phyloP scores from a whole-genome alignment of 2,113 vertebrate species.

The Hemiscyllium ocellatum region DNA sequence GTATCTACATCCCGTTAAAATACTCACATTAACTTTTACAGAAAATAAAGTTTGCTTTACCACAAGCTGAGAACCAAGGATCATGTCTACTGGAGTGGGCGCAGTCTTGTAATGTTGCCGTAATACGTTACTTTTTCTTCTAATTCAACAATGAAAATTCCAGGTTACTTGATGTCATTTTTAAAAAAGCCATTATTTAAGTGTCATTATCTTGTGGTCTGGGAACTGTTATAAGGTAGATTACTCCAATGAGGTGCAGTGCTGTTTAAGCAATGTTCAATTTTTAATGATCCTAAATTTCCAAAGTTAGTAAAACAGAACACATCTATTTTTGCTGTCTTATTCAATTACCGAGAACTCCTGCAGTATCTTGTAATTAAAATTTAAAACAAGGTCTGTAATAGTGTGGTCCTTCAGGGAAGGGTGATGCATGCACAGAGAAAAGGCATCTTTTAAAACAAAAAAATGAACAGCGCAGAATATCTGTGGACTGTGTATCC shows the following conservation, averaged over 20 bases:
- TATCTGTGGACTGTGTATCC: not conserved
- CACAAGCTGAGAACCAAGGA: slow-evolving; percentile 17
- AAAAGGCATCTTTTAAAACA: not conserved
- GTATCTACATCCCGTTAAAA: slow-evolving; percentile 40
- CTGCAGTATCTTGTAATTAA: slow-evolving; percentile 12
- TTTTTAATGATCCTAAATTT: not conserved
- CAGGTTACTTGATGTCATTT: not conserved
- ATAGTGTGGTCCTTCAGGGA: not conserved
- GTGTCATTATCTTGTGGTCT: not conserved
- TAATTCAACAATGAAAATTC: slow-evolving; percentile 11
- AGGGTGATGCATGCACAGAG: not conserved
- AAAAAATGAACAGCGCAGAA: not conserved
- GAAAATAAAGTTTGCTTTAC: slow-evolving; percentile 35
- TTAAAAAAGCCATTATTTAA: not conserved
- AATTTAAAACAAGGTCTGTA: not conserved
- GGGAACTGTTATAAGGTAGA: not conserved
- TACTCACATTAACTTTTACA: not conserved
- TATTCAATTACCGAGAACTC: not conserved
- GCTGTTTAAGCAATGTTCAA: not conserved
- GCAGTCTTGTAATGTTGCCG: not conserved
- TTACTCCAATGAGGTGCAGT: not conserved
- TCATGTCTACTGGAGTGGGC: slow-evolving; percentile 14
- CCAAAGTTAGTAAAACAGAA: not conserved
- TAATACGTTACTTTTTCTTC: slow-evolving; percentile 10
- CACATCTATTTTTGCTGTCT: not conserved